phyloP scores from a whole-genome alignment of 2,113 vertebrate genomes.

The Diphyllodes magnificus region DNA sequence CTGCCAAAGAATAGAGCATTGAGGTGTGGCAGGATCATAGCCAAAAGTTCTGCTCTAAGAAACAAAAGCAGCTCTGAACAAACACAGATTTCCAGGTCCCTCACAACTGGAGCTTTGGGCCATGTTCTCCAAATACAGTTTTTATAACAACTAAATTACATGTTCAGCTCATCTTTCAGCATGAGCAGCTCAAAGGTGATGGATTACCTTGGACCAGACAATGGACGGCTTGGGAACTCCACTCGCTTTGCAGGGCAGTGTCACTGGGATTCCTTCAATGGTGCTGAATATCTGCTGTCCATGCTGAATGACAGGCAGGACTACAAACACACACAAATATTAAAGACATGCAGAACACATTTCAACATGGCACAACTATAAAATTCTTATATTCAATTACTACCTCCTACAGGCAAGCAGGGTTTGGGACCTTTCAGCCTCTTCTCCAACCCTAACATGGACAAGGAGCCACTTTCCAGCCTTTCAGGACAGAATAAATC shows the following conservation, averaged over 20 bases:
- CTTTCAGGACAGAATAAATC: neutral
- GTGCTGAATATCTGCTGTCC: conserved; percentile 94
- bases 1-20: neutral
- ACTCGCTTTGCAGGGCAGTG: conserved; percentile 84
- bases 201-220: conserved; percentile 88
- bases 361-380: neutral
- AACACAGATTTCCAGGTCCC: neutral
- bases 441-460: neutral
- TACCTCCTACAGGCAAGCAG: neutral
- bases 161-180: neutral
- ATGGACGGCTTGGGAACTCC: conserved; percentile 88
- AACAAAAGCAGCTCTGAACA: neutral
- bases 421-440: neutral
- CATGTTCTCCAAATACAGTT: neutral
- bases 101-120: neutral
- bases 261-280: conserved; percentile 85
- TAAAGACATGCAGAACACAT: neutral
- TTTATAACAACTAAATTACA: neutral
- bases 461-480: neutral
- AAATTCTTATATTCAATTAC: neutral
- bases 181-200: neutral
- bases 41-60: neutral
- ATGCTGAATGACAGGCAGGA: conserved; percentile 88
- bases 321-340: conserved; percentile 65
- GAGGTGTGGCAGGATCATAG: neutral